Conservation (phyloP, 2,113 vertebrate species). For the Phaethon lepturus region DNA sequence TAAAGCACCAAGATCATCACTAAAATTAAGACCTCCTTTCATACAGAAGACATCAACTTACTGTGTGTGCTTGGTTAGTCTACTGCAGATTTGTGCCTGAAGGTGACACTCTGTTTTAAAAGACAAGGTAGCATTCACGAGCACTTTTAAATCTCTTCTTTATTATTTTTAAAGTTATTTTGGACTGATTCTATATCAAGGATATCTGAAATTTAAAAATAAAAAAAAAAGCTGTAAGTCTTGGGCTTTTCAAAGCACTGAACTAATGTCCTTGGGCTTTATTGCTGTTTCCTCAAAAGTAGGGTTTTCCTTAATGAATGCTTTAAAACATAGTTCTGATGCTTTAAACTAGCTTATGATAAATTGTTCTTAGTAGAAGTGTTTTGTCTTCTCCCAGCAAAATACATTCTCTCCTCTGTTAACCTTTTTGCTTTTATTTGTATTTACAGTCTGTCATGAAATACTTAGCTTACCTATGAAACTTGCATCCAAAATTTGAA, state of each 20-base stretch:
- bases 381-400: slow-evolving; percentile 60
- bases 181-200: neutral
- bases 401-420: slow-evolving; percentile 57
- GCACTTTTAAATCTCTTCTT: neutral
- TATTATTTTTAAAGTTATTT: neutral
- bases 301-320: neutral
- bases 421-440: slow-evolving; percentile 82
- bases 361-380: slow-evolving; percentile 28
- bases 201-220: neutral
- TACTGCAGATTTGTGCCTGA: neutral
- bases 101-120: neutral
- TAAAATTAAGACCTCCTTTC: neutral
- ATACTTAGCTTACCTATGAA: slow-evolving; percentile 85
- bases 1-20: neutral
- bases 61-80: neutral
- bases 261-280: neutral
- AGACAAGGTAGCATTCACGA: neutral
- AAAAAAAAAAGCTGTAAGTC: neutral
- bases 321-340: neutral
- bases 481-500: slow-evolving; percentile 82
- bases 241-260: neutral
- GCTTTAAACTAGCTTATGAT: neutral
- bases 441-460: slow-evolving; percentile 82
- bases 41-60: neutral
- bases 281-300: neutral